Evolutionary conservation across 2,797 vertebrate genomes (phyloP).

Genomic region (Peromyscus eremicus): DNA sequence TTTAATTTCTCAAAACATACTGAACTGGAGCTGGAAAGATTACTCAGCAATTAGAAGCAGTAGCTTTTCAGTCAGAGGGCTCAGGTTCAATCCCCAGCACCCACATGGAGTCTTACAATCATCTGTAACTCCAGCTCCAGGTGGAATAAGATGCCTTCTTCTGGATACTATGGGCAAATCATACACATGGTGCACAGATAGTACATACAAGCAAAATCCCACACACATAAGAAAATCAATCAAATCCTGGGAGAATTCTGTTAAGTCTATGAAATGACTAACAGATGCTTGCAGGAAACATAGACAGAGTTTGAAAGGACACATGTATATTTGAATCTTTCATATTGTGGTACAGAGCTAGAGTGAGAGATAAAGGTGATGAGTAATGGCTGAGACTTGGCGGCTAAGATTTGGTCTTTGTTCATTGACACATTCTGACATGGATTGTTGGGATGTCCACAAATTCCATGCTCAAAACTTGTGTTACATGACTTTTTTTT

Average conservation of each 20-base stretch:
- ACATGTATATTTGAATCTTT: neutral
- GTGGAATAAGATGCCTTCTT: neutral
- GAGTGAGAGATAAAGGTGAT: neutral
- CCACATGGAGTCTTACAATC: too few species aligned
- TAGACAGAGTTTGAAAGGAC: neutral
- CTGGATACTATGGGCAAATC: neutral
- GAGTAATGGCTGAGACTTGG: accelerated
- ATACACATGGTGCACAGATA: neutral
- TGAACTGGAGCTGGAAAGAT: neutral
- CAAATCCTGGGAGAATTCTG: neutral
- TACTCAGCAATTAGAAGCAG: neutral
- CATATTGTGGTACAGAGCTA: accelerated
- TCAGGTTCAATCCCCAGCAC: neutral
- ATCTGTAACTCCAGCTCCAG: neutral
- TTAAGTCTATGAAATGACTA: neutral
- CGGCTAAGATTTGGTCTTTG: neutral
- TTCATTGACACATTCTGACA: neutral
- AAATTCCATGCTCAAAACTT: neutral
- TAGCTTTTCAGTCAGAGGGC: neutral
- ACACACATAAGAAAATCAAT: neutral
- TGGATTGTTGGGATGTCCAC: neutral
- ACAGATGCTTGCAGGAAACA: neutral
- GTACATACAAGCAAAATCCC: neutral
- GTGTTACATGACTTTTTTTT: neutral
- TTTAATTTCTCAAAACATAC: neutral